Evolutionary conservation across 2,113 vertebrate species (phyloP).

Genomic region (Nerophis lumbriciformis): DNA sequence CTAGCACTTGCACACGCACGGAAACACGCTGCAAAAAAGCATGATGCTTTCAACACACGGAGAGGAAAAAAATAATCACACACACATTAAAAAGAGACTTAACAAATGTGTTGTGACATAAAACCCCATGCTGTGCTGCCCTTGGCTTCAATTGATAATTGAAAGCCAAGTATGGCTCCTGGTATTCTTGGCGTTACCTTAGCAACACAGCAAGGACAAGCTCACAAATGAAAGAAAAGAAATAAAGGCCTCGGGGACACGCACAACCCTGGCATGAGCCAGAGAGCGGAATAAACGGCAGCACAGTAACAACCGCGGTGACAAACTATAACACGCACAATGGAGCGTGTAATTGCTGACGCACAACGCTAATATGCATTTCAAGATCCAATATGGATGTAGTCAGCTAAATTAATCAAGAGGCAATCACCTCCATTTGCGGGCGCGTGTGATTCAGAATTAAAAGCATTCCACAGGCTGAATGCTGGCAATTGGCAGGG

Average conservation of each 20-base stretch:
- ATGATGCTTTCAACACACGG: neutral
- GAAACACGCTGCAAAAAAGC: no score
- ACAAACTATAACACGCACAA: conserved; percentile 45
- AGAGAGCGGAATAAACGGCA: conserved; percentile 29
- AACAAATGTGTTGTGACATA: conserved; percentile 19
- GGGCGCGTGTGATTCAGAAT: conserved; percentile 15
- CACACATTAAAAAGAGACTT: neutral
- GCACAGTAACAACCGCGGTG: conserved; percentile 30
- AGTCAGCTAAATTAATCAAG: conserved; percentile 44
- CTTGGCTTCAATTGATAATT: conserved; percentile 63
- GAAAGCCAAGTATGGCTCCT: conserved; percentile 34
- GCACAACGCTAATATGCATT: conserved; percentile 38
- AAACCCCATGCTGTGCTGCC: conserved; percentile 19
- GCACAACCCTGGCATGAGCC: neutral
- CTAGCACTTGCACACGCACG: neutral
- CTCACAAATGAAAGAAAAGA: conserved; percentile 42
- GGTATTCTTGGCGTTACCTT: conserved; percentile 63
- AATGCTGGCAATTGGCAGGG: conserved; percentile 9
- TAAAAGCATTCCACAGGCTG: conserved; percentile 12
- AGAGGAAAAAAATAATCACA: neutral
- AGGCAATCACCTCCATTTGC: conserved; percentile 37
- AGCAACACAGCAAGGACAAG: conserved; percentile 68
- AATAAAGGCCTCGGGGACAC: conserved; percentile 16
- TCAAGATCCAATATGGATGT: conserved; percentile 44
- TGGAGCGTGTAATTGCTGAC: conserved; percentile 44